Percentiles rank a stretch among this genome's conserved stretches.
These are phyloP conservation scores for Ormyrus rosae DNA, from an alignment of 2,888 invertebrate genomes.

Conservation along the genomic window DNA sequence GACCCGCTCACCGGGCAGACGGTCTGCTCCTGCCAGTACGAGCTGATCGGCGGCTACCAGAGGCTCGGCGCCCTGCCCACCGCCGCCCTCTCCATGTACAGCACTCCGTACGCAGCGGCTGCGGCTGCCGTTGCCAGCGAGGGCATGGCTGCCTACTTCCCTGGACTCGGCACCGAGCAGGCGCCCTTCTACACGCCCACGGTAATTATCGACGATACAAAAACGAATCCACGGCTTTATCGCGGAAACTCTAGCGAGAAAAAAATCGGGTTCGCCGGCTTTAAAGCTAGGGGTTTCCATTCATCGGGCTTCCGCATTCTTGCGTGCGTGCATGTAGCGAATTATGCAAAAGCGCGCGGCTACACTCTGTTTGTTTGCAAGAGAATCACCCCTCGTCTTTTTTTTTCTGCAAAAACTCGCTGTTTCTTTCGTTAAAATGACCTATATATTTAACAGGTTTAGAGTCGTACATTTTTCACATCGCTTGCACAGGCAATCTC, in stretches of 20 bases:
- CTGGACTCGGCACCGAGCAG: slow-evolving; percentile 89
- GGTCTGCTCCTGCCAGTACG: slow-evolving; percentile 93
- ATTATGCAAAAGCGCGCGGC: slow-evolving; percentile 53
- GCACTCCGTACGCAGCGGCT: slow-evolving; percentile 85
- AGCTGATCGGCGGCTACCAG: slow-evolving; percentile 88
- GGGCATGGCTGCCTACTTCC: slow-evolving; percentile 92
- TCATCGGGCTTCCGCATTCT: slow-evolving; percentile 57
- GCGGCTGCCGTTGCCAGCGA: slow-evolving; percentile 77
- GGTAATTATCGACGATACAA: slow-evolving; percentile 78
- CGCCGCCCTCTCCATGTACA: slow-evolving; percentile 85
- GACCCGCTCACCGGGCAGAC: slow-evolving; percentile 93
- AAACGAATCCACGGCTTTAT: background rate
- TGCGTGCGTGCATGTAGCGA: slow-evolving; percentile 45
- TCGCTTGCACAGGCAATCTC: no score
- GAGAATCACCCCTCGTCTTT: background rate
- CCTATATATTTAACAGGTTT: no score
- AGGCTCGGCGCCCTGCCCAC: slow-evolving; percentile 85
- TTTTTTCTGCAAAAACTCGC: no score
- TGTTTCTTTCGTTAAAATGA: no score
- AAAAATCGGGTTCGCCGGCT: slow-evolving; percentile 54
- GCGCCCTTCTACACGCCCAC: slow-evolving; percentile 90
- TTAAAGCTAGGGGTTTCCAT: slow-evolving; percentile 52
- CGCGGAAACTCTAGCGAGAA: slow-evolving; percentile 38
- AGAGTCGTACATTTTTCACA: no score
- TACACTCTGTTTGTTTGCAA: slow-evolving; percentile 24